These are phyloP conservation scores for Tetramorium alpestre DNA, from an alignment of 1,140 invertebrate genomes.

Conservation along the genomic window DNA sequence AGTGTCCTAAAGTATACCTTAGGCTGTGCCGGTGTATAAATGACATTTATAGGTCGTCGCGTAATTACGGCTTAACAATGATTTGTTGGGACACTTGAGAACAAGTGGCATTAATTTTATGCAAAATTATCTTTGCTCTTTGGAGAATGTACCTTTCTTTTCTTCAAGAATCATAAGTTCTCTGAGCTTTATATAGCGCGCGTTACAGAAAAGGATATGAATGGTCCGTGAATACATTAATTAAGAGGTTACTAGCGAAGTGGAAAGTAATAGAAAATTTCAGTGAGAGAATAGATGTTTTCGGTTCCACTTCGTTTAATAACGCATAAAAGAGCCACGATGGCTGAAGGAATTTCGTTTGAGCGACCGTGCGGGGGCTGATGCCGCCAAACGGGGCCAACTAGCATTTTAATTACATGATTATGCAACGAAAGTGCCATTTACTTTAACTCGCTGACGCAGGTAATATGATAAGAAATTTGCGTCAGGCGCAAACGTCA, in stretches of 20 bases:
- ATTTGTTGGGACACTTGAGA: slow-evolving; percentile 56
- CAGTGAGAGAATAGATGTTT: slow-evolving; percentile 35
- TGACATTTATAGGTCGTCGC: slow-evolving; percentile 54
- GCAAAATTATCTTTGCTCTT: slow-evolving; percentile 53
- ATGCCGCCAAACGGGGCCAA: slow-evolving; percentile 36
- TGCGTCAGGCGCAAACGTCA: not conserved
- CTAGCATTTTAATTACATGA: slow-evolving; percentile 65
- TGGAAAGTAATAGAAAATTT: slow-evolving; percentile 51
- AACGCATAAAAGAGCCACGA: slow-evolving; percentile 49
- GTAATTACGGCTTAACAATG: slow-evolving; percentile 57
- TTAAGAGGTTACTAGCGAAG: slow-evolving; percentile 28
- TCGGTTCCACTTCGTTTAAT: slow-evolving; percentile 46
- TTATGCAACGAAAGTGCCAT: slow-evolving; percentile 49
- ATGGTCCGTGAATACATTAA: slow-evolving; percentile 51
- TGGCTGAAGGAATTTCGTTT: slow-evolving; percentile 50
- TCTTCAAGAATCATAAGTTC: slow-evolving; percentile 40
- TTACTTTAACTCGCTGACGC: not conserved
- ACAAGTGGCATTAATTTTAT: slow-evolving; percentile 57
- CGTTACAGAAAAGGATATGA: slow-evolving; percentile 34
- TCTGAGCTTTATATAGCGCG: slow-evolving; percentile 5
- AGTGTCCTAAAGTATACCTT: slow-evolving; percentile 22
- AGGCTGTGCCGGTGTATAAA: slow-evolving; percentile 21
- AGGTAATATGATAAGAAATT: not conserved
- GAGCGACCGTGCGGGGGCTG: not conserved
- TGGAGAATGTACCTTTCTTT: slow-evolving; percentile 42